Evolutionary conservation across 1,140 invertebrate genomes (phyloP).

Genomic region (Hypothenemus hampei): DNA sequence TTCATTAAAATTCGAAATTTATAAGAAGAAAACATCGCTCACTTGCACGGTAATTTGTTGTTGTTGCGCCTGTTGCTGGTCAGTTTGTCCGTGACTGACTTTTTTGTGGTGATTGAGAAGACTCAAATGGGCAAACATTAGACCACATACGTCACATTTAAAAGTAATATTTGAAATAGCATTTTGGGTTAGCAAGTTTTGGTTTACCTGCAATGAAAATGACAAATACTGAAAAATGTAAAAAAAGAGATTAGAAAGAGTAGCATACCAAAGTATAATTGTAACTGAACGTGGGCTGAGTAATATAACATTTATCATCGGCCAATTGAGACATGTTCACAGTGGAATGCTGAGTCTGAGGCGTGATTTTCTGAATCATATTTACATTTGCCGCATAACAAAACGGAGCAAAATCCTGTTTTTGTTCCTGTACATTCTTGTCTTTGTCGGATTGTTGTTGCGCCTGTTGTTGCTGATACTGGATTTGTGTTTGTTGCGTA

Average conservation of each 20-base stretch:
- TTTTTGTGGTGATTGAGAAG: slow-evolving; percentile 76
- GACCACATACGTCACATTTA: slow-evolving; percentile 79
- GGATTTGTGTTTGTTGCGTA: slow-evolving; percentile 41
- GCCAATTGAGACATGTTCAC: slow-evolving; percentile 61
- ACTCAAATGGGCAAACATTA: slow-evolving; percentile 74
- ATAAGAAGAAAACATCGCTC: too few relatives aligned
- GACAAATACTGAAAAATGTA: too few relatives aligned
- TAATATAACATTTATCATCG: slow-evolving; percentile 65
- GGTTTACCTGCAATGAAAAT: slow-evolving; percentile 43
- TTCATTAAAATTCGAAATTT: background rate
- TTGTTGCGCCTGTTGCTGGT: slow-evolving; percentile 47
- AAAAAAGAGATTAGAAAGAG: too few relatives aligned
- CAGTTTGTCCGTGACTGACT: slow-evolving; percentile 60
- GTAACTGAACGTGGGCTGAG: slow-evolving; percentile 60
- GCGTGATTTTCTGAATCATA: slow-evolving; percentile 57
- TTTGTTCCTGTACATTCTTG: slow-evolving; percentile 31
- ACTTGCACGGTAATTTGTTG: slow-evolving; percentile 53
- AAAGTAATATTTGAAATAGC: slow-evolving; percentile 75
- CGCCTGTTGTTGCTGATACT: slow-evolving; percentile 37
- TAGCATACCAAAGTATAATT: slow-evolving; percentile 53
- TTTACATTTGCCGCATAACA: slow-evolving; percentile 65
- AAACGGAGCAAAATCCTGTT: slow-evolving; percentile 56
- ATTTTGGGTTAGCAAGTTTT: slow-evolving; percentile 60
- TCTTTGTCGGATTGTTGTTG: slow-evolving; percentile 36
- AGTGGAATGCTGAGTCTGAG: slow-evolving; percentile 49